Base-by-base conservation (phyloP, 2,113 vertebrate species). In the Hemibates koningsi region DNA sequence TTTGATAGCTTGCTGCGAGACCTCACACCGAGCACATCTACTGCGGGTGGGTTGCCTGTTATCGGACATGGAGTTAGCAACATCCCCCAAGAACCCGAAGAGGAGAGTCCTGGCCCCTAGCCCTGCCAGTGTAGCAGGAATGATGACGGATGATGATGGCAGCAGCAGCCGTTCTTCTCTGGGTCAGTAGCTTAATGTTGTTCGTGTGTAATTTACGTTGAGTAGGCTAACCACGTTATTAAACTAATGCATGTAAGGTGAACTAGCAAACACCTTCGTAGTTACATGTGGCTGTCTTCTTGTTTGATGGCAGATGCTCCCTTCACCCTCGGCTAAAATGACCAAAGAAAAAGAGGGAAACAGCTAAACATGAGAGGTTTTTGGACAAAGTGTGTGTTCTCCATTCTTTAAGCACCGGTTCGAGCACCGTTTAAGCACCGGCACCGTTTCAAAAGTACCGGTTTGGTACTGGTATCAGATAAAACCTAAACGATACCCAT, bases 141-240 rank as follows among this genome's bases (percentile, higher is more conserved):
- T 21, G 0, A 53, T 53, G 52, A 21, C 0, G 0, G n/a, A 21
- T 2, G 10, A 12, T 54, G 52, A 54, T 6, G 9, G 9, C 53
- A 56, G 53, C 19, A 10, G 19, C 53, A 24, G 53, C 53, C 1
- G 2, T 1, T 24, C 21, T 56, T 13, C 11, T 56, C 53, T 56
- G 11, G 0, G 6, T 13, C 6, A 24, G 53, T 24, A 7, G 11
- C 53, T 56, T 4, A 56, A 13, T 56, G 6, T 0, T 56, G 21
- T 56, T 3, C 2, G 0, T 56, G 6, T 56, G 21, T 56, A 54
- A 0, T 54, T 12, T 6, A 54, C 10, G 1, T 12, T 54, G n/a
- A 21, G 10, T 54, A 56, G 0, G 21, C 2, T 56, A 13, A 56
- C 53, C 21, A 13, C 3, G 3, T 56, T 56, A 56, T 56, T 24